Evolutionary conservation across 2,888 invertebrate genomes (phyloP), one percentile per base, ranked within the genome.

Genomic region (Diloba caeruleocephala): DNA sequence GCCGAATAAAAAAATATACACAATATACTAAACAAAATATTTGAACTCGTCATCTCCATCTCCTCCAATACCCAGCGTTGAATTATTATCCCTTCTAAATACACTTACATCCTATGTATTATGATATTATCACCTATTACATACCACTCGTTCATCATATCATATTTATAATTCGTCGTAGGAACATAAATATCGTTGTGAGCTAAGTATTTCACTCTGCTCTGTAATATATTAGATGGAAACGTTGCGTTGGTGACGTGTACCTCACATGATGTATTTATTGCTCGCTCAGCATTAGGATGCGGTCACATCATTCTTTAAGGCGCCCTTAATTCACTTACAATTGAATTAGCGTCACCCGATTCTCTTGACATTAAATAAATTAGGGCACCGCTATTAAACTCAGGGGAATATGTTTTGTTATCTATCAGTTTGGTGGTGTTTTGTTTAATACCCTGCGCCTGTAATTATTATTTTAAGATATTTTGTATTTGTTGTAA

Each of bases 311-410:
- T 77, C 80, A 82, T 82, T 80, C 84, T 82, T 82, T 68, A 79
- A 85, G 85, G 81, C 81, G 83, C 76, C 81, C 85, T 79, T 85
- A 86, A 89, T 89, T 84, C 81, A 81, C 79, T 85, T 81, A 84
- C 83, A 87, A 87, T 88, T 85, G 87, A 88, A 88, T 88, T 86
- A 86, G 76, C 79, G 86, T 86, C 85, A 85, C 82, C 81, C 81
- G 80, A 85, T 84, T 82, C 79, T 79, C 79, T 78, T 79, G 84
- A 82, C 81, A 81, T 79, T 86, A 87, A 88, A 85, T 87, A 85
- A 88, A 88, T 89, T 86, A 87, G 79, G 80, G 79, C 78, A 77
- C 76, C 79, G 74, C 83, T 82, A 85, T 87, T 87, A 87, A 83
- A 82, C 81, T 71, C 63, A 43, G 68, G 78, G 76, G 77, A 84